Conservation (phyloP, 2,888 invertebrate species). For the Synanthedon vespiformis region DNA sequence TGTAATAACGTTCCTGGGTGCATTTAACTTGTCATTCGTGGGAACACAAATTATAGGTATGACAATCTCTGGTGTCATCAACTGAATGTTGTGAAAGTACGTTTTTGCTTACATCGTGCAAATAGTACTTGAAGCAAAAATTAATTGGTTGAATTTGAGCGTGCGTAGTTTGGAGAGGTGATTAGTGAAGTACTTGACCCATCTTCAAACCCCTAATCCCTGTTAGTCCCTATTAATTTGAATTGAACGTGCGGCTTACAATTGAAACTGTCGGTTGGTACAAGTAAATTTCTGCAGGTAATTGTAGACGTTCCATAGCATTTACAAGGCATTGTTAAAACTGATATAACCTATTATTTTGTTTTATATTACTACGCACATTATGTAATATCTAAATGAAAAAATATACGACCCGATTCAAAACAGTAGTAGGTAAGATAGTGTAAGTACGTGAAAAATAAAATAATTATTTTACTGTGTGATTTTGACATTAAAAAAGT, state of each 20-base stretch:
- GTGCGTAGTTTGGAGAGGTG: conserved; percentile 31
- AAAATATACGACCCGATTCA: too few species aligned
- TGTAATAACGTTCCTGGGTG: conserved; percentile 40
- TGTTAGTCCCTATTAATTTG: conserved; percentile 45
- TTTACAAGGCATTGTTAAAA: conserved; percentile 3
- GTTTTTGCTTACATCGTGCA: conserved; percentile 7
- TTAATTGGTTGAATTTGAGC: conserved; percentile 32
- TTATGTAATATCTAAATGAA: too few species aligned
- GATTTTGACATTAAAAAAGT: too few species aligned
- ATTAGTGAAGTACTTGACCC: conserved; percentile 42
- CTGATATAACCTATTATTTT: too few species aligned
- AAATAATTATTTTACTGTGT: too few species aligned
- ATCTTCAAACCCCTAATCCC: conserved; percentile 39
- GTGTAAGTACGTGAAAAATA: too few species aligned
- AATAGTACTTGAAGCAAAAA: conserved; percentile 14
- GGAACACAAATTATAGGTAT: conserved; percentile 52
- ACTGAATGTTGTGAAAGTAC: conserved; percentile 35
- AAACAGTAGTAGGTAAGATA: too few species aligned
- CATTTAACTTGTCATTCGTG: conserved; percentile 60
- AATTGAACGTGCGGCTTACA: conserved; percentile 44
- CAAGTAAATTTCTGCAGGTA: conserved; percentile 44
- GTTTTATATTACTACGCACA: too few species aligned
- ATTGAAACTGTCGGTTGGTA: conserved; percentile 38
- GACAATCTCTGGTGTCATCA: conserved; percentile 37
- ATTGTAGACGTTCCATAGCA: conserved; percentile 44